Conservation (phyloP, 2,113 vertebrate genomes). For the Dasyurus viverrinus region DNA sequence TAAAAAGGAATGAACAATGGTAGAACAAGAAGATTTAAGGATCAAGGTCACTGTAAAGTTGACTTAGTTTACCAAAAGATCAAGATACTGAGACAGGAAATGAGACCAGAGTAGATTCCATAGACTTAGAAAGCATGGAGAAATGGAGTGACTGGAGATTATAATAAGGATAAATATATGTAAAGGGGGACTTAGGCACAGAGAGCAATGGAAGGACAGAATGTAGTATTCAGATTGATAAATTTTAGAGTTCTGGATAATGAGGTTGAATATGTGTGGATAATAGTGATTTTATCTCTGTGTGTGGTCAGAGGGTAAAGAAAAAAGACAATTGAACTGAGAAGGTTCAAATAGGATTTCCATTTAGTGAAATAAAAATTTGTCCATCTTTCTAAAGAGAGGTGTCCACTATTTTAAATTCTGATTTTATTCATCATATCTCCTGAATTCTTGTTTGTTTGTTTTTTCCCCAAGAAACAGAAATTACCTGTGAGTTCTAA, state of each 20-base stretch:
- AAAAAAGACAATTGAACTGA: background rate
- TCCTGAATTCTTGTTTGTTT: background rate
- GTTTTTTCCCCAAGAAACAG: background rate
- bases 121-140: background rate
- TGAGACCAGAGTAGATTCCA: background rate
- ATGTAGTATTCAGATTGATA: background rate
- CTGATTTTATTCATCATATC: too few relatives aligned
- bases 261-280: background rate
- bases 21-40: background rate
- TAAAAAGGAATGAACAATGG: background rate
- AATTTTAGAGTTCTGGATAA: background rate
- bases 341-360: background rate
- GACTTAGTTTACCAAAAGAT: background rate
- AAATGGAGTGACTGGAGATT: background rate
- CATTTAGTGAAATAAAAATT: background rate
- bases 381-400: background rate
- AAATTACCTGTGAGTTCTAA: background rate
- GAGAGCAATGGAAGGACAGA: background rate
- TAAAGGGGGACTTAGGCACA: background rate
- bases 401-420: background rate
- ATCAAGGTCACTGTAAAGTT: background rate
- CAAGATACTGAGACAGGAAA: background rate
- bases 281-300: background rate
- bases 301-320: background rate
- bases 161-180: background rate